A percentile compares a stretch with the other conserved stretches of the same genome.
Evolutionary conservation across 2,888 invertebrate genomes (phyloP).

Genomic region (Latrodectus elegans): DNA sequence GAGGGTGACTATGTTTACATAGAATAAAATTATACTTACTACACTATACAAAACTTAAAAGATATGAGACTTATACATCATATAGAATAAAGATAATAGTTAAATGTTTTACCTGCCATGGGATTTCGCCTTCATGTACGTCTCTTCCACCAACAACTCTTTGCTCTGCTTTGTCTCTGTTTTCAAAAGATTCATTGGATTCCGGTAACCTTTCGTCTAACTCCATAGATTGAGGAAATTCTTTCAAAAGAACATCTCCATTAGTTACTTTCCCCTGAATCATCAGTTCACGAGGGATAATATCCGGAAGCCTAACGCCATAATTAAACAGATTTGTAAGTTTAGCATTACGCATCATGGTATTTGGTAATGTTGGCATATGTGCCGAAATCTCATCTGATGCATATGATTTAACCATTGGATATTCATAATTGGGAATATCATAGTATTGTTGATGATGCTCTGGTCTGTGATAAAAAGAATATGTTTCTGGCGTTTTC

Average conservation of each 20-base stretch:
- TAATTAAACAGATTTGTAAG: slow-evolving; percentile 13
- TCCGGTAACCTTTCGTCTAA: slow-evolving; percentile 3
- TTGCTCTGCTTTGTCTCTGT: slow-evolving; percentile 36
- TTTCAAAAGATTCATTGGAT: slow-evolving; percentile 5
- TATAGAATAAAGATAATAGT: neutral
- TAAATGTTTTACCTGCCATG: slow-evolving; percentile 65
- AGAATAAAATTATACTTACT: too few relatives aligned
- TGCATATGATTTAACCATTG: neutral
- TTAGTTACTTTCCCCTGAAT: neutral
- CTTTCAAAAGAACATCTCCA: neutral
- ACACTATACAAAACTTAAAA: too few relatives aligned
- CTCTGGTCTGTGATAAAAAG: slow-evolving; percentile 57
- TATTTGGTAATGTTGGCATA: neutral
- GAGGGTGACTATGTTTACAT: neutral
- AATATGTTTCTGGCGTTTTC: slow-evolving; percentile 45
- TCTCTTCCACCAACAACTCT: slow-evolving; percentile 67
- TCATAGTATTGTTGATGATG: neutral
- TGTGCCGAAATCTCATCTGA: neutral
- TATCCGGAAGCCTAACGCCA: neutral
- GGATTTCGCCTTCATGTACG: slow-evolving; percentile 65
- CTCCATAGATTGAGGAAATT: neutral
- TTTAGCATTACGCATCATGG: neutral
- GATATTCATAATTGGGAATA: neutral
- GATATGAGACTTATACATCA: neutral
- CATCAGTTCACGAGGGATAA: neutral